Percentiles rank a stretch among this genome's conserved stretches.
These are phyloP conservation scores for Phanerotoma sp. DNA, from an alignment of 2,888 invertebrate species.

Conservation along the genomic window DNA sequence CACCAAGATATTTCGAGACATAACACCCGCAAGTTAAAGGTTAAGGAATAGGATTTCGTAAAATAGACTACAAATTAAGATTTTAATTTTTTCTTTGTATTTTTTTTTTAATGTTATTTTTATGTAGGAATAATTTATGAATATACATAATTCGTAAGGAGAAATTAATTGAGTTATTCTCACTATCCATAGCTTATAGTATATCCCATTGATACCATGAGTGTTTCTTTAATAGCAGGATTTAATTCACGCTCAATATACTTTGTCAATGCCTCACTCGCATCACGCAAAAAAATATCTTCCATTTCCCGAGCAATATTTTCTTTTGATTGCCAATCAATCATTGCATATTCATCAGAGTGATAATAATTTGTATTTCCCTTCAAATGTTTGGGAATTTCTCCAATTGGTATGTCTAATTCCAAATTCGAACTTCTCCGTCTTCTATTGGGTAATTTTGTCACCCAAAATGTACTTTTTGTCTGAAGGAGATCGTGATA, in stretches of 20 bases:
- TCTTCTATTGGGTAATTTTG: slow-evolving; percentile 37
- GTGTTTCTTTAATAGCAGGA: slow-evolving; percentile 81
- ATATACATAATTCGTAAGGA: too few species aligned
- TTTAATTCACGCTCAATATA: slow-evolving; percentile 84
- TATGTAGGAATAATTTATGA: too few species aligned
- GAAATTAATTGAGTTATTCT: neutral
- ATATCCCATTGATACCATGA: slow-evolving; percentile 86
- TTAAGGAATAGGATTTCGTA: too few species aligned
- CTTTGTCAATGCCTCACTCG: slow-evolving; percentile 74
- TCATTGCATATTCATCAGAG: slow-evolving; percentile 22
- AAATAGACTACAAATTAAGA: too few species aligned
- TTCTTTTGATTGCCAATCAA: slow-evolving; percentile 57
- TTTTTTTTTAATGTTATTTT: too few species aligned
- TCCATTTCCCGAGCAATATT: slow-evolving; percentile 80
- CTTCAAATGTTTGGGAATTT: slow-evolving; percentile 32
- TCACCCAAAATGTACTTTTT: slow-evolving; percentile 47
- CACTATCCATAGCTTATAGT: slow-evolving; percentile 78
- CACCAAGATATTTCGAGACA: too few species aligned
- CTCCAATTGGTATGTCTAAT: neutral
- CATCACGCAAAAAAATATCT: slow-evolving; percentile 81
- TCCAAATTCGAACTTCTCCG: slow-evolving; percentile 16
- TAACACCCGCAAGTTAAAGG: too few species aligned
- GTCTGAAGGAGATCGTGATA: slow-evolving; percentile 41
- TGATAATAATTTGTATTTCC: slow-evolving; percentile 8
- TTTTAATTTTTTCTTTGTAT: too few species aligned